Base-by-base conservation (phyloP, 2,797 vertebrate species). In the Notoglanidium macrostoma region DNA sequence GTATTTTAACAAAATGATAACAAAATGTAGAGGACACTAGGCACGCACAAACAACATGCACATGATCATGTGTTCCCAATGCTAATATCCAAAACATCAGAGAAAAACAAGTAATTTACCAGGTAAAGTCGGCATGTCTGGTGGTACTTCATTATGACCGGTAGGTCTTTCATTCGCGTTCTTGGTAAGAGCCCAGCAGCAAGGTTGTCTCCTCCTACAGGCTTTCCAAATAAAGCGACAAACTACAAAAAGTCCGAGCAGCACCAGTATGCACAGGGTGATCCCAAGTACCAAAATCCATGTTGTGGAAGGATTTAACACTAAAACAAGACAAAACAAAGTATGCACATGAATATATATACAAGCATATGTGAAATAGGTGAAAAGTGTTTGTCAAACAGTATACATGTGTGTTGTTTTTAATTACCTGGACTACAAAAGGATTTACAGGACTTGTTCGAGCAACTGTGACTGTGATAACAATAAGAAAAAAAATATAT, bases 371-470 rank as follows among this genome's bases (percentile, higher is more conserved):
- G 57, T 51, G n/a, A 14, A 17, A 14, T 17, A 17, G 14, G 14
- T 26, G 40, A 51, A 65, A 32, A 51, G 26, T 70, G 17, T 51
- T 68, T 54, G 46, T 29, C 26, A 73, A 17, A 46, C 12, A 67
- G 46, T 57, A 32, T 57, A 26, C 2, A 49, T 79, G 54, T 51
- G 32, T 32, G 63, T 65, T 73, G 55, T 84, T 84, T 67, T 55
- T 51, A 83, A 55, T 40, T 88, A 90, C 90, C 89, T 87, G 2
- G 19, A 19, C 40, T n/a, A 85, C 90, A 91, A 74, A 89, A 90
- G 6, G 76, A 35, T 70, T 85, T 76, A 85, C 90, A 91, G 76
- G 81, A 46, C 15, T 91, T 68, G 3, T 78, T 76, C 21, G 9
- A 19, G 65, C 90, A 91, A 3, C n/a, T 51, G 57, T 89, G 46